phyloP scores from a whole-genome alignment of 2,113 vertebrate species.

The Felis catus region DNA sequence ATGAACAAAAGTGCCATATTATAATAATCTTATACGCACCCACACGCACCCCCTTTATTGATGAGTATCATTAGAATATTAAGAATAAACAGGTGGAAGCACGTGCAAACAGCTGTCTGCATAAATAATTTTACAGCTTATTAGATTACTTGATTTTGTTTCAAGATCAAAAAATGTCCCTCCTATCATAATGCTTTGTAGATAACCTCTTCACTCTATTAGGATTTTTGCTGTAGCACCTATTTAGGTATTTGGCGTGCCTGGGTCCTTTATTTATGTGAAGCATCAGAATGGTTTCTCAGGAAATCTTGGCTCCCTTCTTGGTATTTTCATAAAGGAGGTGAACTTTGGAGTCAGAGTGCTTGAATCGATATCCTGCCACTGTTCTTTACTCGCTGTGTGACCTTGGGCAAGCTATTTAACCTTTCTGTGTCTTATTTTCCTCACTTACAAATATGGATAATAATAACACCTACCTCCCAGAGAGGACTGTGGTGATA shows the following conservation, averaged over 20 bases:
- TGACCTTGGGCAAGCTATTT: not conserved
- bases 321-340: not conserved
- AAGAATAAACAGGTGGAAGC: not conserved
- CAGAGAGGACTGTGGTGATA: not conserved
- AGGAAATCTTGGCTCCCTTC: not conserved
- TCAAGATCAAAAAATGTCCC: not conserved
- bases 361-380: not conserved
- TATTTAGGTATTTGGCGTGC: not conserved
- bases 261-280: not conserved
- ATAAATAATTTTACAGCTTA: not conserved
- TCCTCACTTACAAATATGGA: not conserved
- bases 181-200: not conserved
- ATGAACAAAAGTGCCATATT: not conserved
- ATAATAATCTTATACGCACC: not conserved
- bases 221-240: not conserved
- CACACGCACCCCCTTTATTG: not conserved
- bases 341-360: conserved; percentile 10
- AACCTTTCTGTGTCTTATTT: not conserved
- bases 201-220: not conserved
- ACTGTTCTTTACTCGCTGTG: not conserved
- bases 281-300: not conserved
- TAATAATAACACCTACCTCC: not conserved
- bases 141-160: conserved; percentile 2
- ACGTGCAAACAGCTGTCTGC: not conserved
- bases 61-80: not conserved